phyloP scores from a whole-genome alignment of 2,888 invertebrate genomes.

The Hypsopygia costalis region DNA sequence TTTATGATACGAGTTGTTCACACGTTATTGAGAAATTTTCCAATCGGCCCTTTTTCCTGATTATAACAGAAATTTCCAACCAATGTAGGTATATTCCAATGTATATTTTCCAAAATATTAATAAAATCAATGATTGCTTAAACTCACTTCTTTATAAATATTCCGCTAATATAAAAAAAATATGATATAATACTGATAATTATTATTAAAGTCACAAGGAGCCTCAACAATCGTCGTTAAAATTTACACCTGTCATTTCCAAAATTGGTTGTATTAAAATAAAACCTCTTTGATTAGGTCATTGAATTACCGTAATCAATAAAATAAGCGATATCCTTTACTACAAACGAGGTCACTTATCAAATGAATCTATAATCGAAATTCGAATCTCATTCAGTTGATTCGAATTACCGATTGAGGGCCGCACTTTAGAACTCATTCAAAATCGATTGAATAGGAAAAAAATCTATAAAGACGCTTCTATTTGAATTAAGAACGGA shows the following conservation, averaged over 20 bases:
- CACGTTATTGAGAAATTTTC: slow-evolving; percentile 32
- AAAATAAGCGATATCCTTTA: slow-evolving; percentile 73
- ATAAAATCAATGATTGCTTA: slow-evolving; percentile 16
- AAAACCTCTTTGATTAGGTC: slow-evolving; percentile 47
- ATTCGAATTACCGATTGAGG: slow-evolving; percentile 69
- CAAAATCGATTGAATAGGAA: slow-evolving; percentile 48
- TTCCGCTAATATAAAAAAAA: neutral
- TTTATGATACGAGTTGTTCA: slow-evolving; percentile 51
- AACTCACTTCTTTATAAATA: slow-evolving; percentile 1
- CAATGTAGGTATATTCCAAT: no score
- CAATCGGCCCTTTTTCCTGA: slow-evolving; percentile 15
- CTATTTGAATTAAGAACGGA: slow-evolving; percentile 77
- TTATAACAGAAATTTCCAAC: slow-evolving; percentile 13
- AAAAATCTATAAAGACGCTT: slow-evolving; percentile 60
- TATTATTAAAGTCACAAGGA: slow-evolving; percentile 26
- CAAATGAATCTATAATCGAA: slow-evolving; percentile 77
- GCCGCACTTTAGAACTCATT: slow-evolving; percentile 51
- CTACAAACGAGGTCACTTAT: slow-evolving; percentile 74
- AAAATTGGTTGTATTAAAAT: slow-evolving; percentile 13
- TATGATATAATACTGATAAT: slow-evolving; percentile 29
- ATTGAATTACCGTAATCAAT: slow-evolving; percentile 64
- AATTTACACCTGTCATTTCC: slow-evolving; percentile 1
- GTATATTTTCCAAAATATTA: slow-evolving; percentile 26
- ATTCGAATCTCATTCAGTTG: slow-evolving; percentile 62
- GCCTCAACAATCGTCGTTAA: neutral